Base-by-base conservation (phyloP, 2,888 invertebrate species). In the Capitulum mitella region DNA sequence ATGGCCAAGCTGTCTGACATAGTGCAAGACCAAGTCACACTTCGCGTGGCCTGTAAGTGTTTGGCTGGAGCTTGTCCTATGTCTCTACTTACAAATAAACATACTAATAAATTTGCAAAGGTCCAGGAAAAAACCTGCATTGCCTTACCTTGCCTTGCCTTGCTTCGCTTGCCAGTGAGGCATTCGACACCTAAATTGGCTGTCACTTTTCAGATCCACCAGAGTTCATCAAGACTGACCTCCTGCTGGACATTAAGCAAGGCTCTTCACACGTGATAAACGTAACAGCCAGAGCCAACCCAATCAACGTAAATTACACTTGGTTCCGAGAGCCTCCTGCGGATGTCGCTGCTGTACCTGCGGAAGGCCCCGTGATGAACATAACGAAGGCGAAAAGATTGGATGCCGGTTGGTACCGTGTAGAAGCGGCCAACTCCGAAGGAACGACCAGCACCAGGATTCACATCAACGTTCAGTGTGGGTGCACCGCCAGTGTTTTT, bases 21-120 rank as follows among this genome's bases (percentile, higher is more conserved):
- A 26, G 77, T 80, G n/a, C 75, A 79, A 12, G 78, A 81, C 34
- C 70, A 80, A 16, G 64, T 79, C 75, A 79, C 79, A 6, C 79
- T 81, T 34, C 43, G 46, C 29, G 81, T 81, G 40, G 78, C 70
- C 77, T 81, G 81, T 81, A 51, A 81, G 81, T 79, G 80, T 34
- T 37, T 46, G 46, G 46, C n/a, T n/a, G n/a, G n/a, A n/a, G n/a
- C n/a, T n/a, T n/a, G n/a, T n/a, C n/a, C n/a, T n/a, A n/a, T n/a
- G n/a, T n/a, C n/a, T 46, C 6, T 46, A 46, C 46, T 46, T 46
- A 46, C 46, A 46, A 14, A 46, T 46, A 14, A 14, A 46, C n/a
- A n/a, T n/a, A n/a, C n/a, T n/a, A n/a, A n/a, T n/a, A n/a, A n/a
- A n/a, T n/a, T n/a, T n/a, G n/a, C n/a, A n/a, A n/a, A n/a, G n/a